These are phyloP conservation scores for Anhinga rufa DNA, from an alignment of 2,113 vertebrate genomes.

Conservation along the genomic window DNA sequence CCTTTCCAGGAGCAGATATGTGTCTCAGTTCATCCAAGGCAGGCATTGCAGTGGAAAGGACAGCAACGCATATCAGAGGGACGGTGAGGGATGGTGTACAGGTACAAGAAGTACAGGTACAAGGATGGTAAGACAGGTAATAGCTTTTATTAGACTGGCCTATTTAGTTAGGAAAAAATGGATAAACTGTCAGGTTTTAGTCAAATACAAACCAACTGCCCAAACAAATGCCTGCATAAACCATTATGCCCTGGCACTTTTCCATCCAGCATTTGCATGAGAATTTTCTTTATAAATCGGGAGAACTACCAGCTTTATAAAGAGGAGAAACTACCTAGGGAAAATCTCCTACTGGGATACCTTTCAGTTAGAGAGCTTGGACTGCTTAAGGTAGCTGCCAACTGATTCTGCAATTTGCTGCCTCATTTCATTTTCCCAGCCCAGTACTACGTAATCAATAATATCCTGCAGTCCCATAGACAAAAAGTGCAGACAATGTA, in stretches of 20 bases:
- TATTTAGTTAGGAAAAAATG: background rate
- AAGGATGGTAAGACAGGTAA: background rate
- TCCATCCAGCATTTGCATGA: background rate
- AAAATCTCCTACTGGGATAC: background rate
- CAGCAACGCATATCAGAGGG: background rate
- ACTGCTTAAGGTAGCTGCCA: background rate
- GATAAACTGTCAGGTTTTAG: background rate
- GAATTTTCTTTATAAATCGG: background rate
- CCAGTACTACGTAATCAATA: background rate
- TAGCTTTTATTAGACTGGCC: background rate
- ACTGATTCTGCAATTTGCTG: background rate
- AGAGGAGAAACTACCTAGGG: background rate
- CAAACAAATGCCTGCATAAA: background rate
- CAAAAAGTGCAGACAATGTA: background rate
- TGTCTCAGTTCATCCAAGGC: background rate
- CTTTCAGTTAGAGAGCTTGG: background rate
- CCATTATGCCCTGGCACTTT: background rate
- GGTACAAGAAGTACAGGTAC: background rate
- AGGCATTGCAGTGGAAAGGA: background rate
- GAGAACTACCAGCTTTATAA: background rate
- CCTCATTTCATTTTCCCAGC: background rate
- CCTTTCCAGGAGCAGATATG: background rate
- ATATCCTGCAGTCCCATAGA: background rate
- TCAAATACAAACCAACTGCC: background rate
- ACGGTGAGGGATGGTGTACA: fast-evolving